phyloP scores from a whole-genome alignment of 2,113 vertebrate genomes.

The Fulmarus glacialis region DNA sequence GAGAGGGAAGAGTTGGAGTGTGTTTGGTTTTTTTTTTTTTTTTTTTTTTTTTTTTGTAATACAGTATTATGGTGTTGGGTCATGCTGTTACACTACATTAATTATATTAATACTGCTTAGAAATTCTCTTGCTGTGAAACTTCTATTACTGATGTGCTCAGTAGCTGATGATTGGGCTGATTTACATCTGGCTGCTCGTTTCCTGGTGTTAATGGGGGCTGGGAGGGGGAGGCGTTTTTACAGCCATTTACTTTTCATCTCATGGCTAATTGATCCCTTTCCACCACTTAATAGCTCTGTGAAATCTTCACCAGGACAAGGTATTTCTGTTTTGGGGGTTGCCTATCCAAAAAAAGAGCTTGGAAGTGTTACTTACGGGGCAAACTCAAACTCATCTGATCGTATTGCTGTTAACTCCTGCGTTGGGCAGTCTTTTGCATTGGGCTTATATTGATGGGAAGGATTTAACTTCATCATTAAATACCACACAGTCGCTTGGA shows the following conservation, averaged over 20 bases:
- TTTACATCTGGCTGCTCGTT: slow-evolving; percentile 30
- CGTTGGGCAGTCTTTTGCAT: neutral
- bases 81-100: slow-evolving; percentile 5
- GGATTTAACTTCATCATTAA: neutral
- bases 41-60: neutral
- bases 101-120: neutral
- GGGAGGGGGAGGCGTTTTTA: neutral
- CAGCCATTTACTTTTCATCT: slow-evolving; percentile 46
- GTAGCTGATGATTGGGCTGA: neutral
- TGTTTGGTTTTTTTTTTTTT: neutral
- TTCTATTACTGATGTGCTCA: neutral
- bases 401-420: neutral
- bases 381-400: neutral
- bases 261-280: slow-evolving; percentile 19
- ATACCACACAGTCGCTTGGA: neutral
- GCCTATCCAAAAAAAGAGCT: neutral
- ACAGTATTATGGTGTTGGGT: neutral
- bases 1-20: neutral
- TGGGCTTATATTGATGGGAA: neutral
- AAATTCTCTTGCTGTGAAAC: slow-evolving; percentile 11
- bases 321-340: neutral
- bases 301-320: neutral
- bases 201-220: neutral
- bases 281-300: neutral
- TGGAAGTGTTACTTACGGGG: neutral